These are phyloP conservation scores for Sinhomidia bicolor DNA, from an alignment of 2,888 invertebrate species.

Conservation along the genomic window DNA sequence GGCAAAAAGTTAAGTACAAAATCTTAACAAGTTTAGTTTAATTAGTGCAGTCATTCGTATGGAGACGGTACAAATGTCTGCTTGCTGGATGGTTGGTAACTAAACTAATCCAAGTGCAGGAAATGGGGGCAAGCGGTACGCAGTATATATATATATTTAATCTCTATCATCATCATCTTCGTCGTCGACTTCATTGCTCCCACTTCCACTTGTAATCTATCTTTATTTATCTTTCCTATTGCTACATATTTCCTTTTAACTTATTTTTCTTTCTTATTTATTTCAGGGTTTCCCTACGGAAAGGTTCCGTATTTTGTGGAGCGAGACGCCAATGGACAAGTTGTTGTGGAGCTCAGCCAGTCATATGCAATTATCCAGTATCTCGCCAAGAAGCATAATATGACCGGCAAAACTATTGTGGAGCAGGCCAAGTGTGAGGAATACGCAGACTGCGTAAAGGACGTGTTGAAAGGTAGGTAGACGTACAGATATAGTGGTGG, in stretches of 20 bases:
- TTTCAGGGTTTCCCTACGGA: conserved; percentile 79
- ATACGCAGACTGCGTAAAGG: conserved; percentile 76
- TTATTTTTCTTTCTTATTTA: conserved; percentile 44
- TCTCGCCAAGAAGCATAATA: conserved; percentile 78
- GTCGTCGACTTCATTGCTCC: background rate
- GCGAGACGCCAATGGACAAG: conserved; percentile 75
- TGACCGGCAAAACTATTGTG: conserved; percentile 61
- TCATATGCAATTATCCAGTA: conserved; percentile 80
- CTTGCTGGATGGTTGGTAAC: background rate
- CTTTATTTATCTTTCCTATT: background rate
- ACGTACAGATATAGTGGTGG: background rate
- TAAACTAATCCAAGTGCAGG: background rate
- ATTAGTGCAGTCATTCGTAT: background rate
- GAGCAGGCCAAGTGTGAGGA: conserved; percentile 76
- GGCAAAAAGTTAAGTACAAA: background rate
- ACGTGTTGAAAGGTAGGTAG: conserved; percentile 82
- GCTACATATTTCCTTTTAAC: background rate
- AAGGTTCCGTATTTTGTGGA: conserved; percentile 77
- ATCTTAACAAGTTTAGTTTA: conserved; percentile 6
- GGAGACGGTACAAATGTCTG: background rate
- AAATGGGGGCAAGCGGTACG: background rate
- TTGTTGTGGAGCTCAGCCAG: conserved; percentile 73
- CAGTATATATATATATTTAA: background rate
- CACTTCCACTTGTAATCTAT: background rate
- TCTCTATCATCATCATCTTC: background rate